A percentile compares a stretch with the other conserved stretches of the same genome.
Evolutionary conservation across 2,113 vertebrate genomes (phyloP).

Genomic region (Hystrix brachyura): DNA sequence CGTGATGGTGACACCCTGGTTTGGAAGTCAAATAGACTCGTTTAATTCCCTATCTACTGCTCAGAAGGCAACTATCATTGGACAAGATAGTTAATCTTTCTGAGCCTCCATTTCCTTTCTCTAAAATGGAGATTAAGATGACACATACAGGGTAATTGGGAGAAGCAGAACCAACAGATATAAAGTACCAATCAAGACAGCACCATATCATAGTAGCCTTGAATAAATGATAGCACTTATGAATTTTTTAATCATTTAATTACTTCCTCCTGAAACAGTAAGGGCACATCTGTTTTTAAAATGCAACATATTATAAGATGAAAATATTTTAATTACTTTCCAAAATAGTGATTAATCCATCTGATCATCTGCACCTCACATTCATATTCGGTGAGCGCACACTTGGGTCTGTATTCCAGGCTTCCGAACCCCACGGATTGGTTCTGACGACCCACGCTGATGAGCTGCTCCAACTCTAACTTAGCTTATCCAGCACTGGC

Average conservation of each 20-base stretch:
- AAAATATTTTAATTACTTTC: constrained; percentile 78
- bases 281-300: constrained; percentile 78
- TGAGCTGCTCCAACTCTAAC: neutral
- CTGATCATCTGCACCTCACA: constrained; percentile 48
- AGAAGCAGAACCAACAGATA: neutral
- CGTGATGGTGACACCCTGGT: neutral
- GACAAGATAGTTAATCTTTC: constrained; percentile 5
- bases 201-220: constrained; percentile 57
- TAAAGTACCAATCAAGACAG: constrained; percentile 20
- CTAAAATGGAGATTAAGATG: constrained; percentile 33
- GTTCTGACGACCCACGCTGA: neutral
- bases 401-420: neutral
- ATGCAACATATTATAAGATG: constrained; percentile 72
- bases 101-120: constrained; percentile 26
- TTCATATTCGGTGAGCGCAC: neutral
- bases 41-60: neutral
- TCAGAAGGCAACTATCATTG: neutral
- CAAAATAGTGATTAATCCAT: constrained; percentile 73
- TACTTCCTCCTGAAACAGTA: constrained; percentile 78
- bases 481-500: neutral
- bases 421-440: neutral
- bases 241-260: constrained; percentile 80
- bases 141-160: neutral
- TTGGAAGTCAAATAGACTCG: neutral
- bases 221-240: constrained; percentile 64